phyloP scores from a whole-genome alignment of 2,888 invertebrate species.

The Melitaea athalia region DNA sequence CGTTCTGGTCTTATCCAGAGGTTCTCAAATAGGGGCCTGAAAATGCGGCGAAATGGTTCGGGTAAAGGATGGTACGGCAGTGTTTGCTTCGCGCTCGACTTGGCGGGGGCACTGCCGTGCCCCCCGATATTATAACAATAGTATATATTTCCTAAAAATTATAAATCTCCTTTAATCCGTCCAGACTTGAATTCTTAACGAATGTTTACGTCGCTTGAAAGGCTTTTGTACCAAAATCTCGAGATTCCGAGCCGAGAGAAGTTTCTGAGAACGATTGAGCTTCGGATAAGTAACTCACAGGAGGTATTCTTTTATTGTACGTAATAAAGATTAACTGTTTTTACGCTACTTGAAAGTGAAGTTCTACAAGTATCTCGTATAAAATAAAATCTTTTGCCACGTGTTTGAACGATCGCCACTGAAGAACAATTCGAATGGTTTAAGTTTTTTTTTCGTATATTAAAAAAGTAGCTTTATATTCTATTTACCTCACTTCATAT shows the following conservation, averaged over 20 bases:
- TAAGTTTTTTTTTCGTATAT: too few relatives aligned
- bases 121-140: too few relatives aligned
- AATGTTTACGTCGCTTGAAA: background rate
- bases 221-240: conserved; percentile 2
- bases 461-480: too few relatives aligned
- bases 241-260: background rate
- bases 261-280: background rate
- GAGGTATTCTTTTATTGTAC: background rate
- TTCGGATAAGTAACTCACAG: background rate
- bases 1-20: too few relatives aligned
- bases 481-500: too few relatives aligned
- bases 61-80: too few relatives aligned
- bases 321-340: background rate
- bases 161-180: background rate
- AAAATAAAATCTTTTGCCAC: too few relatives aligned
- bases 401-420: background rate
- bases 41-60: too few relatives aligned
- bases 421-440: too few relatives aligned
- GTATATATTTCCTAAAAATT: background rate
- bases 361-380: background rate
- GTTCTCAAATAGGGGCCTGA: too few relatives aligned
- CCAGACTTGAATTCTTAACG: background rate
- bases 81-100: too few relatives aligned
- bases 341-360: background rate
- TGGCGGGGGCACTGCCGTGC: too few relatives aligned